Percentiles rank a stretch among this genome's conserved stretches.
These are phyloP conservation scores for Zosterops pallidus DNA, from an alignment of 2,113 vertebrate species.

Conservation along the genomic window DNA sequence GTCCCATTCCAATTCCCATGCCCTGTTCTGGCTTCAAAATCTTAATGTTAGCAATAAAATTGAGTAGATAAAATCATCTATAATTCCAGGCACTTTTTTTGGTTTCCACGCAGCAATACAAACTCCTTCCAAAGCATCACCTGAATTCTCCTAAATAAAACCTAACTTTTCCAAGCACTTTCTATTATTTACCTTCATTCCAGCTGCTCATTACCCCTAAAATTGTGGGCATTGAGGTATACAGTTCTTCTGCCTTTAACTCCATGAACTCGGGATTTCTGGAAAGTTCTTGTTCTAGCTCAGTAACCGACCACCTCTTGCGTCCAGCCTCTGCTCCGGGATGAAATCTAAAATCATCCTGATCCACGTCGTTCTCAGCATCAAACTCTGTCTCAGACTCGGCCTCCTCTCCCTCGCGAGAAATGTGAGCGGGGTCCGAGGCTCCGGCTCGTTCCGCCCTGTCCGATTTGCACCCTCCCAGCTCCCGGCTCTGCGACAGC, in stretches of 20 bases:
- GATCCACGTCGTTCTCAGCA: not conserved
- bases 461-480: not conserved
- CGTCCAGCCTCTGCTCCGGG: not conserved
- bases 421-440: not conserved
- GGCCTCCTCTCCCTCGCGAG: conserved; percentile 7
- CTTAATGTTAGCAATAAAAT: not conserved
- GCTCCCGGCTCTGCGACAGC: conserved; percentile 35
- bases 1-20: not conserved
- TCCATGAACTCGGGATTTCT: conserved; percentile 49
- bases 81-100: not conserved
- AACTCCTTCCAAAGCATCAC: not conserved
- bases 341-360: not conserved
- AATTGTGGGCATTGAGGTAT: conserved; percentile 76
- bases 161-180: not conserved
- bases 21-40: not conserved
- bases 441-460: not conserved
- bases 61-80: not conserved
- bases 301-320: conserved; percentile 62
- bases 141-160: not conserved
- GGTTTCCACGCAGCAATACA: not conserved
- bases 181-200: conserved; percentile 78
- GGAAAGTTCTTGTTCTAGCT: conserved; percentile 17
- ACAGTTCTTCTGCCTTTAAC: conserved; percentile 82
- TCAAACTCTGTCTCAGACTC: not conserved
- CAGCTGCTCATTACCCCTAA: conserved; percentile 81